phyloP scores from a whole-genome alignment of 2,888 invertebrate species.

The Caenorhabditis macrosperma region DNA sequence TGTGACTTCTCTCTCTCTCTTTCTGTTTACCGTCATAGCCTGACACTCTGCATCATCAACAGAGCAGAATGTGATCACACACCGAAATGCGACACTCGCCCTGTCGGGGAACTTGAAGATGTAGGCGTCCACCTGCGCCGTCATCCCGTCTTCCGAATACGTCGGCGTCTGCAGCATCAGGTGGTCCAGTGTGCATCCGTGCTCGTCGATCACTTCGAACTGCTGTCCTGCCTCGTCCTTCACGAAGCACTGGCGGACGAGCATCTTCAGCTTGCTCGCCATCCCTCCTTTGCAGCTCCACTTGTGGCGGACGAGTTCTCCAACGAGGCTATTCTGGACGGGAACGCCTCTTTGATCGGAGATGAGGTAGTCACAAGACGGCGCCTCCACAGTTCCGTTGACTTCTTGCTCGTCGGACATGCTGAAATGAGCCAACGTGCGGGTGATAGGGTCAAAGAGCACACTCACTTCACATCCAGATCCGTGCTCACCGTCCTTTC shows the following conservation, averaged over 20 bases:
- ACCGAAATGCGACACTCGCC: constrained; percentile 70
- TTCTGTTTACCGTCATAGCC: constrained; percentile 64
- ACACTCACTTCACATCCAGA: constrained; percentile 74
- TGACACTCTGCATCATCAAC: constrained; percentile 71
- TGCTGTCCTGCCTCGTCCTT: constrained; percentile 76
- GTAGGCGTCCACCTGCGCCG: constrained; percentile 72
- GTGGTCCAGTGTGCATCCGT: constrained; percentile 74
- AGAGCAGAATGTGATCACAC: constrained; percentile 74
- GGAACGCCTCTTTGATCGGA: constrained; percentile 41
- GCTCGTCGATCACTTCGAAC: constrained; percentile 72
- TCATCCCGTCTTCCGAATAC: constrained; percentile 65
- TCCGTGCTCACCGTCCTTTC: constrained; percentile 73
- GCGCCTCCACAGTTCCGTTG: constrained; percentile 61
- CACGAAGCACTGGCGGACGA: constrained; percentile 77
- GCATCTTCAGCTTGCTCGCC: constrained; percentile 33
- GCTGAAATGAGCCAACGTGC: constrained; percentile 6
- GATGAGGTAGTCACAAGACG: constrained; percentile 68
- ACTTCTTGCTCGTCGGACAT: constrained; percentile 53
- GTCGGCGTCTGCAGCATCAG: constrained; percentile 74
- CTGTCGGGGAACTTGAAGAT: constrained; percentile 78
- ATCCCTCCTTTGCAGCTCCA: constrained; percentile 69
- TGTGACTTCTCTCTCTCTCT: neutral
- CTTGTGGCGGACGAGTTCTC: constrained; percentile 70
- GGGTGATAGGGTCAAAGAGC: neutral
- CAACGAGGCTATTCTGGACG: constrained; percentile 65